phyloP scores from a whole-genome alignment of 1,140 invertebrate genomes.

The Holcopasites calliopsidis region DNA sequence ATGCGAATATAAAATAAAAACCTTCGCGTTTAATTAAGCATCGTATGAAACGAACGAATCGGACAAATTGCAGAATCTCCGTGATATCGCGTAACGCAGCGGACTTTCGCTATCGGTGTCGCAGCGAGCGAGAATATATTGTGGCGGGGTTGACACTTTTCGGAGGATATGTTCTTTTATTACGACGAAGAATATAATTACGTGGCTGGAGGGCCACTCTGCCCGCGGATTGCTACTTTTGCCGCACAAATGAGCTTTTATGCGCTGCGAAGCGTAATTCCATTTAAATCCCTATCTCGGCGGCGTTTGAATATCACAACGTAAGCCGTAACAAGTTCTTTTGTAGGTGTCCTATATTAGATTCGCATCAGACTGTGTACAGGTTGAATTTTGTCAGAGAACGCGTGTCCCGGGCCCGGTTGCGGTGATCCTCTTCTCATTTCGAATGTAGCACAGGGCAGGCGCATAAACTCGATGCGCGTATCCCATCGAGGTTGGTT shows the following conservation, averaged over 20 bases:
- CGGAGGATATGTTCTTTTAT: slow-evolving; percentile 13
- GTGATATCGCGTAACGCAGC: too few species aligned
- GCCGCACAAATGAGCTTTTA: slow-evolving; percentile 9
- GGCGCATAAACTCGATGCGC: slow-evolving; percentile 54
- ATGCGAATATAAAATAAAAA: not conserved
- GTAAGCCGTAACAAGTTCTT: slow-evolving; percentile 5
- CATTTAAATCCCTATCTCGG: not conserved
- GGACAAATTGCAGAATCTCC: not conserved
- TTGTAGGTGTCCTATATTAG: not conserved
- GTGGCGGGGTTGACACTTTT: not conserved
- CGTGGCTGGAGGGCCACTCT: slow-evolving; percentile 4
- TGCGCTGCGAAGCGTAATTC: slow-evolving; percentile 1
- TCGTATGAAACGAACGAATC: not conserved
- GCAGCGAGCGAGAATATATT: not conserved
- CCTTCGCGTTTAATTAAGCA: not conserved
- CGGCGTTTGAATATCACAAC: not conserved
- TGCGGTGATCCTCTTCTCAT: not conserved
- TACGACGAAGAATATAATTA: slow-evolving; percentile 10
- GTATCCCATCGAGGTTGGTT: slow-evolving; percentile 51
- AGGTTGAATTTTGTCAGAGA: slow-evolving; percentile 1
- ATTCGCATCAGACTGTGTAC: slow-evolving; percentile 13
- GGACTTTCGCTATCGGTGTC: not conserved
- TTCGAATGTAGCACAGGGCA: slow-evolving; percentile 29
- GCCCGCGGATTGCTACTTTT: slow-evolving; percentile 4
- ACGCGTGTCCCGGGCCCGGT: too few species aligned